Evolutionary conservation across 2,113 vertebrate genomes (phyloP), one percentile per base, ranked within the genome.

Genomic region (Pygoscelis antarcticus): DNA sequence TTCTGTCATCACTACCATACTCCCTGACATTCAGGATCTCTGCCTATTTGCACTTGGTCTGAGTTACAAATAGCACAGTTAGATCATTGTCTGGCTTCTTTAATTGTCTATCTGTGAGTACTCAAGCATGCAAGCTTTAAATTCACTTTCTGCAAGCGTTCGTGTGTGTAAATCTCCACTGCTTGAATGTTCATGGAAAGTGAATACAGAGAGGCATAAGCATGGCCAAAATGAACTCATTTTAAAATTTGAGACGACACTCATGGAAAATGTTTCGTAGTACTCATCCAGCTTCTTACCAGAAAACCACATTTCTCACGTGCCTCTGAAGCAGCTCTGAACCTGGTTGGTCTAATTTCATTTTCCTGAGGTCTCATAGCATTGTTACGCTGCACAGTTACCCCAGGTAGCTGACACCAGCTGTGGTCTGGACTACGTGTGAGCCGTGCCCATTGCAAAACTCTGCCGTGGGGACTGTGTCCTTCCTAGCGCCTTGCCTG

Each of bases 11-110:
- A 9, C 79, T 42, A 29, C 83, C 94, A 26, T 61, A 7, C 34
- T 87, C 81, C 52, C 69, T 94, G 89, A 87, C 55, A 21, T 83
- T 94, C 65, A 75, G 74, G 54, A 83, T 83, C 79, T 91, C 64
- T 95, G 89, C 78, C 54, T 77, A 3, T 87, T 94, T 77, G 66
- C 75, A 34, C 70, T 93, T 80, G 78, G 36, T 96, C 89, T 79
- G 95, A 83, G 93, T 83, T 96, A 89, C 89, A 96, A 91, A 80
- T 34, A 90, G 84, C 66, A 27, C 62, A 80, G 42, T 94, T 93
- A 91, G 81, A 26, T 95, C 95, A 91, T 77, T 91, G 81, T 79
- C 81, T 93, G 94, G 29, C 66, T 62, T 38, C 58, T 90, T 74
- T 80, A 85, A 91, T 89, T 96, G 84, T 96, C 84, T 95, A 47